These are phyloP conservation scores for Drosophila simulans DNA, from an alignment of 1,140 invertebrate species.

Conservation along the genomic window DNA sequence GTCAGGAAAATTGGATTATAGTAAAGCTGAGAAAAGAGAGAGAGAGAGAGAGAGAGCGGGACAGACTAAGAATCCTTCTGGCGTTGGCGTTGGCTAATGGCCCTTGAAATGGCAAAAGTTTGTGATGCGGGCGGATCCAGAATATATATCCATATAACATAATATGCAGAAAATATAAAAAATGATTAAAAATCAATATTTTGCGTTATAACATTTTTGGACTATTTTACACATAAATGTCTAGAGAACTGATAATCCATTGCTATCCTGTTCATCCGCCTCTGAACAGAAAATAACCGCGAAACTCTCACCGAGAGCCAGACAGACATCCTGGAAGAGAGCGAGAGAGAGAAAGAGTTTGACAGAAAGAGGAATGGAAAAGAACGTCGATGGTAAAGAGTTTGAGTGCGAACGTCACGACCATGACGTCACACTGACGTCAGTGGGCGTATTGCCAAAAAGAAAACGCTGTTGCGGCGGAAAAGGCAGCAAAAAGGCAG, in stretches of 20 bases:
- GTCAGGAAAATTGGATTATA: constrained; percentile 70
- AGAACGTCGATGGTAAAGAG: background rate
- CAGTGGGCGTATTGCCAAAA: constrained; percentile 58
- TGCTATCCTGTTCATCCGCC: background rate
- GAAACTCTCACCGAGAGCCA: background rate
- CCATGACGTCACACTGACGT: constrained; percentile 74
- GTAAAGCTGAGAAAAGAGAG: constrained; percentile 50
- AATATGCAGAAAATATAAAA: too few species aligned
- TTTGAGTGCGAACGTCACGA: constrained; percentile 52
- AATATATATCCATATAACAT: background rate
- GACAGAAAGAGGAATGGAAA: background rate
- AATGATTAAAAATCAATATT: too few species aligned
- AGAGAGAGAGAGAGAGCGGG: constrained; percentile 11
- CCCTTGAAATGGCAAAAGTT: constrained; percentile 72
- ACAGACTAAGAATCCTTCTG: constrained; percentile 5
- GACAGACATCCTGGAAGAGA: constrained; percentile 6
- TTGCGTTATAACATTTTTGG: background rate
- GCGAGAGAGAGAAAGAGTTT: background rate
- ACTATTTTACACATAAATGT: background rate
- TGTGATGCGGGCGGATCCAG: background rate
- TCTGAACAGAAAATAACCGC: background rate
- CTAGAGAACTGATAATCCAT: too few species aligned
- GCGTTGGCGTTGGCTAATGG: constrained; percentile 53
- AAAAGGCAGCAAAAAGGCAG: constrained; percentile 14
- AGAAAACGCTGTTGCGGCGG: constrained; percentile 9